Evolutionary conservation across 2,113 vertebrate genomes (phyloP), one percentile per base, ranked within the genome.

Genomic region (Cynocephalus volans): DNA sequence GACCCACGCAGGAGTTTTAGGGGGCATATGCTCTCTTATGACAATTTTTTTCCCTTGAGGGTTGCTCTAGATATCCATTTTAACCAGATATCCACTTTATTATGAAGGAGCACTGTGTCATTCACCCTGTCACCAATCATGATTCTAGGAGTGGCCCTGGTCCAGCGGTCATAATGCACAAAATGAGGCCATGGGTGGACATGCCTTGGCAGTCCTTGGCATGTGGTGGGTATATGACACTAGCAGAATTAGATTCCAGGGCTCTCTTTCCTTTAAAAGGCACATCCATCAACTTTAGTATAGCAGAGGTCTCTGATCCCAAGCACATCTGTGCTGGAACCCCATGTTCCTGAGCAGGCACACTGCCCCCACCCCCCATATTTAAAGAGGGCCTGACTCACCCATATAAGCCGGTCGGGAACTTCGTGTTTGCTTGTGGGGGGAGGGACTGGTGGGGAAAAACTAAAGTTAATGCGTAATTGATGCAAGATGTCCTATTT

Each of bases 401-500:
- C 54, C 76, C 88, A 26, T 15, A 26, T 8, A 33, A 64, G 64
- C 81, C n/a, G 33, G 36, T n/a, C 31, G 0, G 65, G 54, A n/a
- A 36, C 72, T 79, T 84, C 18, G 3, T 0, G 3, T 86, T 52
- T 26, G 77, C 36, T 17, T 67, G 33, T 26, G 11, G 45, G 17
- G 28, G 13, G 0, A 4, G 5, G 36, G 23, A 36, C 81, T n/a
- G 26, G 13, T 19, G 64, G 69, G 28, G 17, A 56, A 52, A 85
- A 85, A 56, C 15, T 21, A 12, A 86, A 89, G 85, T 82, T 62
- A 26, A 36, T 23, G 18, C 45, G 17, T 95, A 95, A 94, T n/a
- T 48, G 64, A 87, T 93, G 36, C 75, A 91, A 91, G 82, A 52
- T n/a, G 85, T 48, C 23, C 5, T 45, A 65, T 75, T 92, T 84